phyloP scores from a whole-genome alignment of 1,140 invertebrate species.

The Zaprionus camerounensis region DNA sequence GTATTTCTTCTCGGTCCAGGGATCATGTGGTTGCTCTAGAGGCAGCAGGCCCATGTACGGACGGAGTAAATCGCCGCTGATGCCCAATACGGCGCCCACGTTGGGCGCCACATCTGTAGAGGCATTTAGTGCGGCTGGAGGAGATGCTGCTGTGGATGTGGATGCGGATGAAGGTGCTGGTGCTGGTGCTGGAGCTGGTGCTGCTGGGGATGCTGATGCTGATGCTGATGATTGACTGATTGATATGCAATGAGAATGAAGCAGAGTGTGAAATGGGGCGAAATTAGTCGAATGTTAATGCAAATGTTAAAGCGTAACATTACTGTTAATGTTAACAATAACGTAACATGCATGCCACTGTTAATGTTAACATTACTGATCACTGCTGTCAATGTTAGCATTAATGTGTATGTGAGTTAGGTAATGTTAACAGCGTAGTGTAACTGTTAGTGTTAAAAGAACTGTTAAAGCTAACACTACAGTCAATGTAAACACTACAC shows the following conservation, averaged over 20 bases:
- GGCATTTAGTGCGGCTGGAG: slow-evolving; percentile 27
- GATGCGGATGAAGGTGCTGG: slow-evolving; percentile 33
- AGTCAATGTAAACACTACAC: too few species aligned
- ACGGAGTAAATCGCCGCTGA: slow-evolving; percentile 48
- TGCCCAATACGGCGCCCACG: slow-evolving; percentile 53
- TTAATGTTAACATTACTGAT: neutral
- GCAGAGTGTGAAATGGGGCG: slow-evolving; percentile 13
- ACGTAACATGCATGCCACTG: neutral
- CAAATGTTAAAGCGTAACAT: slow-evolving; percentile 14
- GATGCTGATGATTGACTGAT: slow-evolving; percentile 53
- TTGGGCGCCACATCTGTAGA: slow-evolving; percentile 14
- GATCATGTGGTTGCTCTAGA: slow-evolving; percentile 62
- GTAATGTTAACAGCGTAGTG: neutral
- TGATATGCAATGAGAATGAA: slow-evolving; percentile 67
- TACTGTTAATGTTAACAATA: neutral
- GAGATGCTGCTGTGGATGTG: slow-evolving; percentile 22
- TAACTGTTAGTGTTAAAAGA: neutral
- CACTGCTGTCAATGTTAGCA: neutral
- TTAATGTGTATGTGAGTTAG: neutral
- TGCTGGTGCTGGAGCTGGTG: slow-evolving; percentile 46
- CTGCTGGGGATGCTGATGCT: slow-evolving; percentile 14
- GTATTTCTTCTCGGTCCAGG: slow-evolving; percentile 65
- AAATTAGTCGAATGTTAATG: slow-evolving; percentile 40
- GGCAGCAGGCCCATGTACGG: slow-evolving; percentile 77
- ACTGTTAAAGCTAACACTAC: neutral